Evolutionary conservation across 2,113 vertebrate species (phyloP), one percentile per base, ranked within the genome.

Genomic region (Ptilorrhoa leucosticta): DNA sequence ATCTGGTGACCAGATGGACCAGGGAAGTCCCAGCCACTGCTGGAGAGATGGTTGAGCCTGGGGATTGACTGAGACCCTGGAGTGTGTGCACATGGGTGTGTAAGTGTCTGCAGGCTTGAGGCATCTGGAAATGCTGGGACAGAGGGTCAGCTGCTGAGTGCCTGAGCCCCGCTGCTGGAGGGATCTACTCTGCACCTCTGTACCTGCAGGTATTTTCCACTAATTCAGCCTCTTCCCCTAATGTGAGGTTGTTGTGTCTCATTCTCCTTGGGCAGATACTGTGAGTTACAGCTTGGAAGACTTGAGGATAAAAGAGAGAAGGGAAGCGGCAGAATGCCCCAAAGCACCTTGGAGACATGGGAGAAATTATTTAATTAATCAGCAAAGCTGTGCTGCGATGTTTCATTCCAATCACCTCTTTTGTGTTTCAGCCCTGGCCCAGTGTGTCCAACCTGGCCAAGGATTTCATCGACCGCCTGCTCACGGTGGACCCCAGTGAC

Each of bases 381-480:
- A 23, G 35, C 12, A 15, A 65, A 77, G 15, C 68, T 16, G 11
- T 63, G 28, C 31, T 0, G 0, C 31, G 45, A 16, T n/a, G 30
- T 78, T 89, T 77, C 12, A 13, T 60, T 75, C 37, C 81, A 61
- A 90, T 64, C 1, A 8, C 44, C 86, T 82, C 39, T 95, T 69
- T 96, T 85, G 45, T 83, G 37, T 96, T 96, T 51, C 96, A 99
- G 99, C 99, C 99, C 39, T 99, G 99, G 99, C 99, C 99, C 87
- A 99, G 98, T 1, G 99, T 99, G 72, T 99, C 99, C 90, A 99
- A 99, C 96, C 96, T 99, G 95, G 99, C 99, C 91, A 99, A 99
- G 97, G 99, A 99, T 97, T 99, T 99, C 97, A 99, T 99, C 23
- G 99, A 99, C 75, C 98, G 99, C 4, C 98, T 99, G 63, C 98